Percentiles rank a stretch among this genome's conserved stretches.
Conservation (phyloP, 1,140 invertebrate genomes). For the Maniola jurtina region DNA sequence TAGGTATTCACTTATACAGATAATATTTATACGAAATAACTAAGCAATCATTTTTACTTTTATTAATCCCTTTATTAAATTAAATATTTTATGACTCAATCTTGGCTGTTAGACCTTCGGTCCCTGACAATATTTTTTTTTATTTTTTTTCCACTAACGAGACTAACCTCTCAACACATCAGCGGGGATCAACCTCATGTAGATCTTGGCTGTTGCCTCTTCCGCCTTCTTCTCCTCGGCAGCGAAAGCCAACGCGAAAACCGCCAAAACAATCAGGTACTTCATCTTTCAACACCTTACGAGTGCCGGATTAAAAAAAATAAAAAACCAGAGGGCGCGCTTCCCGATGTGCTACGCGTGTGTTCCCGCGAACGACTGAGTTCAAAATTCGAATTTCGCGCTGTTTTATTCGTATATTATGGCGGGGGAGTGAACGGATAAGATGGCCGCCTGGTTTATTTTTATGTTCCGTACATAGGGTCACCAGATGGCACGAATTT, state of each 20-base stretch:
- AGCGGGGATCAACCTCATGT: constrained; percentile 89
- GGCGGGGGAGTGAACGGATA: constrained; percentile 28
- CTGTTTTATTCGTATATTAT: constrained; percentile 22
- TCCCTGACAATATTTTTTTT: too few species aligned
- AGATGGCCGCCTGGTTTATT: constrained; percentile 17
- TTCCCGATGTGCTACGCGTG: constrained; percentile 7
- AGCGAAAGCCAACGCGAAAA: constrained; percentile 79
- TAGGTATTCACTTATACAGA: too few species aligned
- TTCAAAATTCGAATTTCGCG: constrained; percentile 27
- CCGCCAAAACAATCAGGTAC: constrained; percentile 74
- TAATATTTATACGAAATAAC: too few species aligned
- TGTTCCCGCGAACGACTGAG: constrained; percentile 26
- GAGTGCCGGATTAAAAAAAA: constrained; percentile 47
- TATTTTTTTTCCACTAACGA: constrained; percentile 1
- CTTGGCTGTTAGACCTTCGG: too few species aligned
- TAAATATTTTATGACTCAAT: too few species aligned
- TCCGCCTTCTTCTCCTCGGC: constrained; percentile 81
- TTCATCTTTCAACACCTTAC: constrained; percentile 69
- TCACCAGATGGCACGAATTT: not conserved
- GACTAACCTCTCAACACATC: constrained; percentile 89
- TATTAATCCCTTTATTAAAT: too few species aligned
- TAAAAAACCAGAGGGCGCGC: constrained; percentile 45
- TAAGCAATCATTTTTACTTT: too few species aligned
- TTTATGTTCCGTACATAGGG: constrained; percentile 3
- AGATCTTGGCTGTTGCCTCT: constrained; percentile 78